Evolutionary conservation across 2,888 invertebrate species (phyloP).

Genomic region (Drosophila imparisetae): DNA sequence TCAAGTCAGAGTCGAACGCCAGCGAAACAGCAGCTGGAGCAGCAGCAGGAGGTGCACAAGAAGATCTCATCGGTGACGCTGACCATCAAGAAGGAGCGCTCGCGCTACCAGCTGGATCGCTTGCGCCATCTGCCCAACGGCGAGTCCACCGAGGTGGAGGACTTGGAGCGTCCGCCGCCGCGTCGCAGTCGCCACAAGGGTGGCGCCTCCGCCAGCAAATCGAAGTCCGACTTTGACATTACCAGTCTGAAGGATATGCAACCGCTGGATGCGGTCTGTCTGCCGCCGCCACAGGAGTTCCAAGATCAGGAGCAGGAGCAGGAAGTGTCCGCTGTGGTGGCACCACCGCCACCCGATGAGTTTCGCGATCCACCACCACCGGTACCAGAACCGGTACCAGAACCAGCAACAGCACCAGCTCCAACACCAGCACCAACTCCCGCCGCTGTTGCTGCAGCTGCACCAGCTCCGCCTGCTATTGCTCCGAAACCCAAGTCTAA

Average conservation of each 20-base stretch:
- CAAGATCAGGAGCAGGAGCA: constrained; percentile 93
- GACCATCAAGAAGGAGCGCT: constrained; percentile 78
- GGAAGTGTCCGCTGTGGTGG: constrained; percentile 82
- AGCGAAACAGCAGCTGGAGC: constrained; percentile 46
- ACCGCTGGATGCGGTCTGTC: constrained; percentile 89
- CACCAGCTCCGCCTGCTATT: constrained; percentile 6
- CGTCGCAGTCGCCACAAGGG: constrained; percentile 64
- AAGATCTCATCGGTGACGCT: constrained; percentile 82
- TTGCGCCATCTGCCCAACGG: constrained; percentile 73
- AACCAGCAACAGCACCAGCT: constrained; percentile 21
- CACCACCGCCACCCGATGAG: constrained; percentile 90
- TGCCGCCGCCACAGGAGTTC: constrained; percentile 92
- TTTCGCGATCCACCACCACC: constrained; percentile 87
- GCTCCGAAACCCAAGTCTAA: constrained; percentile 38
- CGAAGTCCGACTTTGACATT: constrained; percentile 87
- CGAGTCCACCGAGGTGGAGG: constrained; percentile 81
- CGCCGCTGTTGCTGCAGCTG: background rate
- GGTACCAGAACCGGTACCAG: constrained; percentile 50
- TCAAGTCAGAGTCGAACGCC: constrained; percentile 64
- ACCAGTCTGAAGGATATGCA: constrained; percentile 87
- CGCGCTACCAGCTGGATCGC: constrained; percentile 69
- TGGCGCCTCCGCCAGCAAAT: constrained; percentile 78
- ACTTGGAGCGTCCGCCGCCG: constrained; percentile 72
- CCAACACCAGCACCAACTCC: constrained; percentile 9
- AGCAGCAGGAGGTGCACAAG: constrained; percentile 75